Evolutionary conservation across 2,888 invertebrate genomes (phyloP).

Genomic region (Apoderus coryli): DNA sequence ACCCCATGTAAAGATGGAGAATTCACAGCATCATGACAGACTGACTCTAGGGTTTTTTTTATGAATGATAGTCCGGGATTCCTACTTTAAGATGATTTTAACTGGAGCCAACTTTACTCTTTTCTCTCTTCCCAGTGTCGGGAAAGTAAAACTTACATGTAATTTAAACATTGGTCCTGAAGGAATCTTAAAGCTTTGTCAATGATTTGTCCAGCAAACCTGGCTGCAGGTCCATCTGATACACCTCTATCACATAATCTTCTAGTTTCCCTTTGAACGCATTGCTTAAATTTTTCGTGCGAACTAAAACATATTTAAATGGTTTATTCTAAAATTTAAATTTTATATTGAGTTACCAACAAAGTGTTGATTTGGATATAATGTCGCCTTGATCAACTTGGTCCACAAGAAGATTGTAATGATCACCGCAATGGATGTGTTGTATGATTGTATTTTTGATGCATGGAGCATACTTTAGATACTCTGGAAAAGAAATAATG

Average conservation of each 20-base stretch:
- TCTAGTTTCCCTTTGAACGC: conserved; percentile 39
- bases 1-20: too few relatives aligned
- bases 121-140: too few relatives aligned
- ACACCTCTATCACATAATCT: conserved; percentile 36
- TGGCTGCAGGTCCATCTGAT: conserved; percentile 34
- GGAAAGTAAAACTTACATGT: conserved; percentile 41
- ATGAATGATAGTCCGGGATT: too few relatives aligned
- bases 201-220: conserved; percentile 39
- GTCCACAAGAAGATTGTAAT: conserved; percentile 40
- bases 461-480: conserved; percentile 43
- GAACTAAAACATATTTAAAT: conserved; percentile 34
- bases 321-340: too few relatives aligned
- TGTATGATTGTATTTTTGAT: conserved; percentile 43
- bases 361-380: conserved; percentile 39
- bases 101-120: too few relatives aligned
- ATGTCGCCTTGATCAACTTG: conserved; percentile 39
- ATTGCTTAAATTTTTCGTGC: conserved; percentile 42
- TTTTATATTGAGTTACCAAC: too few relatives aligned
- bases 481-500: conserved; percentile 35
- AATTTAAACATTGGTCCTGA: conserved; percentile 42
- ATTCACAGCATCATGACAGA: too few relatives aligned
- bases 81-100: too few relatives aligned
- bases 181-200: conserved; percentile 44
- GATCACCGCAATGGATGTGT: conserved; percentile 38
- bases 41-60: too few relatives aligned